Conservation (phyloP, 2,797 vertebrate genomes). For the Borostomias antarcticus region DNA sequence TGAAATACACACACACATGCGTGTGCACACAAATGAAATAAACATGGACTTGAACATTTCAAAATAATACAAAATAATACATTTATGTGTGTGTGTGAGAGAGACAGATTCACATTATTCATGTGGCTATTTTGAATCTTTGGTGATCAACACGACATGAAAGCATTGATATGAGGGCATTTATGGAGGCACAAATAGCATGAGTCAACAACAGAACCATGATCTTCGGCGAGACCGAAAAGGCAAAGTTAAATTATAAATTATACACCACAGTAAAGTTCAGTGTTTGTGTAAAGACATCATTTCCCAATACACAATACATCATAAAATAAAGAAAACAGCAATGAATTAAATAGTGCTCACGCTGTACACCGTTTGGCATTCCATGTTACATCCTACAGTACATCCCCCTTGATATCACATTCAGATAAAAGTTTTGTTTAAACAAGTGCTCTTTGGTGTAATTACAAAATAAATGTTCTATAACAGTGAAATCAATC, state of each 20-base stretch:
- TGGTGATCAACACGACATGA: constrained; percentile 30
- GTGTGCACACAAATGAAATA: constrained; percentile 40
- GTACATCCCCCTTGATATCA: constrained; percentile 18
- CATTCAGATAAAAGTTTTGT: constrained; percentile 18
- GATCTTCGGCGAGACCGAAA: constrained; percentile 27
- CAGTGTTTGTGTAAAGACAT: constrained; percentile 31
- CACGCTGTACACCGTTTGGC: not conserved
- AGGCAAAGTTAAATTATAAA: constrained; percentile 10
- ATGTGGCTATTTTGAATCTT: constrained; percentile 25
- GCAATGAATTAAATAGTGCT: not conserved
- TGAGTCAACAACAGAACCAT: constrained; percentile 31
- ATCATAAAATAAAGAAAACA: constrained; percentile 29
- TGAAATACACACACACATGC: not conserved
- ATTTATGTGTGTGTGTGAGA: constrained; percentile 5
- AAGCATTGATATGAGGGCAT: constrained; percentile 42
- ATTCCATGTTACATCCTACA: constrained; percentile 9
- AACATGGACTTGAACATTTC: constrained; percentile 1
- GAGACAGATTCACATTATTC: constrained; percentile 33
- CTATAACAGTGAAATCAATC: not conserved
- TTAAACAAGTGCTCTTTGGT: constrained; percentile 61
- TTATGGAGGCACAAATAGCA: constrained; percentile 49
- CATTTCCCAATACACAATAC: constrained; percentile 43
- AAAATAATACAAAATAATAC: not conserved
- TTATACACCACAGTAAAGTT: constrained; percentile 10
- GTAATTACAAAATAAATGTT: constrained; percentile 43